These are phyloP conservation scores for Gnathonemus longibarbis DNA, from an alignment of 2,113 vertebrate genomes.

Conservation along the genomic window DNA sequence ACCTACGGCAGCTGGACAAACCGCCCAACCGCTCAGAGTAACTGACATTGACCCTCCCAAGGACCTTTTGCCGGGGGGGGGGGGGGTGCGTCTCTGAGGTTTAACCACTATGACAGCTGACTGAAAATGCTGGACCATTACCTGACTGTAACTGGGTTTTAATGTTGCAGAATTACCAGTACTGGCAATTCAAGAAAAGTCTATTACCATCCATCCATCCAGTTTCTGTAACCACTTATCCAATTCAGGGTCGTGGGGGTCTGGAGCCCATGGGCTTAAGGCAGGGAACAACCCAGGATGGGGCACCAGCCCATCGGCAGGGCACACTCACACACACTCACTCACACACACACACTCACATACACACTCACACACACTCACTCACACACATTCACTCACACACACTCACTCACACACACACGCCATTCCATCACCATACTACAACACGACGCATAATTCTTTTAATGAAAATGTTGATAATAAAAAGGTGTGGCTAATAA, in stretches of 20 bases:
- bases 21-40: conserved; percentile 33
- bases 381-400: too few species aligned
- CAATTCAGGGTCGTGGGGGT: neutral
- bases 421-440: neutral
- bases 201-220: neutral
- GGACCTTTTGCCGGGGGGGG: neutral
- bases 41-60: neutral
- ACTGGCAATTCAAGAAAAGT: neutral
- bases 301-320: too few species aligned
- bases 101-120: neutral
- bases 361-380: too few species aligned
- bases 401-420: too few species aligned
- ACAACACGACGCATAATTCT: neutral
- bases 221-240: neutral
- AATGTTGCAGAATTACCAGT: neutral
- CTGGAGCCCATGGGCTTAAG: neutral
- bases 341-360: too few species aligned
- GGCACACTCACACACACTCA: too few species aligned
- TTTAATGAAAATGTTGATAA: neutral
- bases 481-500: neutral
- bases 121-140: neutral
- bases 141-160: neutral
- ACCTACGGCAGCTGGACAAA: conserved; percentile 40
- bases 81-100: neutral
- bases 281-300: neutral